Evolutionary conservation across 2,888 invertebrate species (phyloP).

Genomic region (Capitulum mitella): DNA sequence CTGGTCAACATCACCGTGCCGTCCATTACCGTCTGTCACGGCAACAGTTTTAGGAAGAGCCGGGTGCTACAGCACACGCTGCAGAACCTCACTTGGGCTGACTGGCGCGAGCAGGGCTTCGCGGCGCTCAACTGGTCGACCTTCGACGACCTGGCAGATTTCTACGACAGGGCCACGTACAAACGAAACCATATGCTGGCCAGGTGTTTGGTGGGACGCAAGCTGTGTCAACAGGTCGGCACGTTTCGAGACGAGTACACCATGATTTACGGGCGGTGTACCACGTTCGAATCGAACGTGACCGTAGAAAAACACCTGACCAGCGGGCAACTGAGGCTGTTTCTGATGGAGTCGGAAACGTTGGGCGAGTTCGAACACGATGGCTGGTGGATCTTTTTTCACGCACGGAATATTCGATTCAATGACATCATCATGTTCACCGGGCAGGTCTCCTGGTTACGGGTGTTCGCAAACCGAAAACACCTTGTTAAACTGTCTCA

Average conservation of each 20-base stretch:
- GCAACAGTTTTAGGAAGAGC: neutral
- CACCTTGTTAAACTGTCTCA: neutral
- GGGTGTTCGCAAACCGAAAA: neutral
- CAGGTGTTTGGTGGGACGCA: neutral
- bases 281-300: neutral
- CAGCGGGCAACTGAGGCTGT: neutral
- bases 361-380: neutral
- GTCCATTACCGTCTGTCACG: slow-evolving; percentile 21
- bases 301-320: neutral
- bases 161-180: neutral
- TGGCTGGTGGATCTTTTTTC: neutral
- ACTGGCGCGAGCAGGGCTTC: neutral
- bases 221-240: neutral
- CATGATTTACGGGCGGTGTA: neutral
- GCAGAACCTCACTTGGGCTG: neutral
- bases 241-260: neutral
- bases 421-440: neutral
- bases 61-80: neutral
- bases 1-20: neutral
- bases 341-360: neutral
- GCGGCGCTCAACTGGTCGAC: neutral
- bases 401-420: neutral
- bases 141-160: neutral
- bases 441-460: neutral
- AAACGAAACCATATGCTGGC: neutral